Evolutionary conservation across 2,888 invertebrate species (phyloP).

Genomic region (Glomeris marginata): DNA sequence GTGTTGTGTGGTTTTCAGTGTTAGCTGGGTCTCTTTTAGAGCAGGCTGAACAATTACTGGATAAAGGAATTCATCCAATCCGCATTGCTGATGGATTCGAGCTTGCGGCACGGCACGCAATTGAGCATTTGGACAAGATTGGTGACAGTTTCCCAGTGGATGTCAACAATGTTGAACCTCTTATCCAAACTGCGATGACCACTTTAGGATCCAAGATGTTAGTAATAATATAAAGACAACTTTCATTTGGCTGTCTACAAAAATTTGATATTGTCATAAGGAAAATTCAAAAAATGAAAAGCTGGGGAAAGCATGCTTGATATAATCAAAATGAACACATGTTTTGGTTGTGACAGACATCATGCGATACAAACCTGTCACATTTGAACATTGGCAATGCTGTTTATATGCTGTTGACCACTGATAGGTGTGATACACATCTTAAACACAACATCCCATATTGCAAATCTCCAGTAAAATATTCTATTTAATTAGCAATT

Average conservation of each 20-base stretch:
- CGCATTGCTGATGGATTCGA: slow-evolving; percentile 98
- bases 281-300: too few species aligned
- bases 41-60: slow-evolving; percentile 79
- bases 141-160: slow-evolving; percentile 80
- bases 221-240: too few species aligned
- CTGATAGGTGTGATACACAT: slow-evolving; percentile 12
- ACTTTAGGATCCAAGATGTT: slow-evolving; percentile 94
- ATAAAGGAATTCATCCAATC: slow-evolving; percentile 97
- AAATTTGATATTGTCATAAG: not conserved
- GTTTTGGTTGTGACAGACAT: not conserved
- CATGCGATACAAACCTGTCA: slow-evolving; percentile 1
- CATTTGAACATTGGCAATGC: slow-evolving; percentile 4
- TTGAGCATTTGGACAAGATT: slow-evolving; percentile 69
- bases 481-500: too few species aligned
- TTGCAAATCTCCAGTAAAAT: too few species aligned
- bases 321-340: not conserved
- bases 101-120: slow-evolving; percentile 78
- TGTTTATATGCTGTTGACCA: slow-evolving; percentile 1
- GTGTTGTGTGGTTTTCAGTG: slow-evolving; percentile 37
- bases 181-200: slow-evolving; percentile 93
- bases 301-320: not conserved
- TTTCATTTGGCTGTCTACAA: too few species aligned
- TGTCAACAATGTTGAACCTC: slow-evolving; percentile 62
- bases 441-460: too few species aligned
- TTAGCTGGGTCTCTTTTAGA: slow-evolving; percentile 79